Percentiles rank a stretch among this genome's conserved stretches.
phyloP scores from a whole-genome alignment of 2,113 vertebrate species.

The Corvus cornix region DNA sequence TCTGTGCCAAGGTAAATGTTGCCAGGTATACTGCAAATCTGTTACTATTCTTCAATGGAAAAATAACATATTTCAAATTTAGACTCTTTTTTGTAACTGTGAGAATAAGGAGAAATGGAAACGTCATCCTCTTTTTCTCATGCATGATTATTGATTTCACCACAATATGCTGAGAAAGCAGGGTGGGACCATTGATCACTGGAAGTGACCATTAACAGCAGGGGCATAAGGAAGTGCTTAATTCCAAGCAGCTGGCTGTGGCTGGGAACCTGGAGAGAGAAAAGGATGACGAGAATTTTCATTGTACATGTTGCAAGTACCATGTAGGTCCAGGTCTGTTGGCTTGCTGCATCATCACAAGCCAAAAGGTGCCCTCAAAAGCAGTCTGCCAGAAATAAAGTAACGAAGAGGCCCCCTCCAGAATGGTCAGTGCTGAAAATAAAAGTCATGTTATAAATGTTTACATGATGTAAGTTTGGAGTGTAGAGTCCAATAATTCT shows the following conservation, averaged over 20 bases:
- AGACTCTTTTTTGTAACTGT: neutral
- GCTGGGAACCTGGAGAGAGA: neutral
- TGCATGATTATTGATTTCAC: neutral
- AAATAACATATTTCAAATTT: neutral
- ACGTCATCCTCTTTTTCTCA: neutral
- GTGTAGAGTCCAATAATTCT: constrained; percentile 43
- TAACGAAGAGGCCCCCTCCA: neutral
- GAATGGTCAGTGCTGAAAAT: constrained; percentile 38
- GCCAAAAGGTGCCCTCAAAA: constrained; percentile 8
- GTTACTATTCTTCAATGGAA: neutral
- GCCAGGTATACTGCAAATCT: neutral
- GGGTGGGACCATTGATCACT: neutral
- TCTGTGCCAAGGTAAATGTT: neutral
- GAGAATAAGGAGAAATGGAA: neutral
- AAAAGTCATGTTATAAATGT: constrained; percentile 50
- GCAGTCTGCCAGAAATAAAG: neutral
- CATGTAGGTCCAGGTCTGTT: neutral
- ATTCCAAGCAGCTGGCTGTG: neutral
- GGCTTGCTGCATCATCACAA: neutral
- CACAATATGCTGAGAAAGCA: constrained; percentile 12
- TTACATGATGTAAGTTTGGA: constrained; percentile 58
- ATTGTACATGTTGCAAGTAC: neutral
- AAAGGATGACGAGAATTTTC: neutral
- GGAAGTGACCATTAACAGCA: neutral
- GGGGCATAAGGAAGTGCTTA: constrained; percentile 27